Evolutionary conservation across 2,797 vertebrate genomes (phyloP).

Genomic region (Tenualosa thibaudeaui): DNA sequence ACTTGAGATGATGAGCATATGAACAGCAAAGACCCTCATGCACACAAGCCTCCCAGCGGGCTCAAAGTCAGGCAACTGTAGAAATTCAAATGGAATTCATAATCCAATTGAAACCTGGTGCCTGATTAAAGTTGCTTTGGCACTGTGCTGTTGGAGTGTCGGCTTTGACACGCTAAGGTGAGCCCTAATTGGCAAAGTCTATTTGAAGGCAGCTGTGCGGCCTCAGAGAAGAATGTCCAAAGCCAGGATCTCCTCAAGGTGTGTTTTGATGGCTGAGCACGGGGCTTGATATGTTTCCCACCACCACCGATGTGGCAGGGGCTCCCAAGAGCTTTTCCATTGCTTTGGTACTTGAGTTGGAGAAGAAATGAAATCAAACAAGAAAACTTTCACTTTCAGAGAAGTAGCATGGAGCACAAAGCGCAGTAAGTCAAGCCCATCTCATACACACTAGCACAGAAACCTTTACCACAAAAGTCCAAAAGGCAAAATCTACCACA

Average conservation of each 20-base stretch:
- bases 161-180: constrained; percentile 58
- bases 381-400: background rate
- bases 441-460: background rate
- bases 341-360: background rate
- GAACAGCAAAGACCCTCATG: background rate
- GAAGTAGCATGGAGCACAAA: background rate
- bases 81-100: constrained; percentile 1
- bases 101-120: constrained; percentile 36
- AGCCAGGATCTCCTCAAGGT: constrained; percentile 40
- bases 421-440: background rate
- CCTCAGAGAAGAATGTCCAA: constrained; percentile 42
- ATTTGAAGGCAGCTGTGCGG: constrained; percentile 37
- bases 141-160: constrained; percentile 38
- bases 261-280: background rate
- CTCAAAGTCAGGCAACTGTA: background rate
- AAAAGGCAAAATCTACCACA: background rate
- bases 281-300: background rate
- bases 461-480: background rate
- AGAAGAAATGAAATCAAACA: background rate
- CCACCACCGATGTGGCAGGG: background rate
- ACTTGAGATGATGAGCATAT: background rate
- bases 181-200: constrained; percentile 59
- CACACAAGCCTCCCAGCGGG: background rate
- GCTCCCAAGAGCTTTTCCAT: background rate
- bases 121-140: constrained; percentile 55